Conservation (phyloP, 2,113 vertebrate genomes). For the Rhinopomastus cyanomelas region DNA sequence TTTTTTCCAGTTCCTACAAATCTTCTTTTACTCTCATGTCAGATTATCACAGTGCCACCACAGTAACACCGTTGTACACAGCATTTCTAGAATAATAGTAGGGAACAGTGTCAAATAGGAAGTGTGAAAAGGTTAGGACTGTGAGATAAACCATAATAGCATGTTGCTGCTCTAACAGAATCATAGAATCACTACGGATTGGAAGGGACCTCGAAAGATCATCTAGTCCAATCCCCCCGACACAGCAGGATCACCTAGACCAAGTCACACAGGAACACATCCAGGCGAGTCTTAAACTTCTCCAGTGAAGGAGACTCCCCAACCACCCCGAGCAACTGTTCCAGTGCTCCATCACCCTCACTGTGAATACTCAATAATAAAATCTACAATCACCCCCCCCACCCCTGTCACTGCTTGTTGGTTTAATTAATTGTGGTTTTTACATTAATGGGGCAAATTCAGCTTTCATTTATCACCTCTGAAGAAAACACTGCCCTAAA, state of each 20-base stretch:
- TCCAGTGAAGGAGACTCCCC: too few relatives aligned
- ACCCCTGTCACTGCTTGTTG: background rate
- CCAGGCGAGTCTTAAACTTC: too few relatives aligned
- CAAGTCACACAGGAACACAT: too few relatives aligned
- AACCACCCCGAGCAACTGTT: too few relatives aligned
- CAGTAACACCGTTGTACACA: accelerated
- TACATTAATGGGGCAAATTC: background rate
- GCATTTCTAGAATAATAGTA: background rate
- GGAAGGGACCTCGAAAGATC: too few relatives aligned
- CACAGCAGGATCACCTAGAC: too few relatives aligned
- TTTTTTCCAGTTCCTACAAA: background rate
- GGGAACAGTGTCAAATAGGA: background rate
- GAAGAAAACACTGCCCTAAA: background rate
- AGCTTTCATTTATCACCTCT: background rate
- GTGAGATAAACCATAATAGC: background rate
- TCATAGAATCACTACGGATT: too few relatives aligned
- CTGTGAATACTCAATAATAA: background rate
- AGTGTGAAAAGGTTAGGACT: background rate
- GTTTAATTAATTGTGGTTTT: background rate
- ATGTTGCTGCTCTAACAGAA: background rate
- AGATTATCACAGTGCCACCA: background rate
- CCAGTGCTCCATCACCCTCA: too few relatives aligned
- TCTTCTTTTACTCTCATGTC: background rate
- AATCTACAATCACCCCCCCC: background rate
- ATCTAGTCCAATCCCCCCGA: too few relatives aligned